These are phyloP conservation scores for Caenorhabditis plicata DNA, from an alignment of 2,888 invertebrate genomes.

Conservation along the genomic window DNA sequence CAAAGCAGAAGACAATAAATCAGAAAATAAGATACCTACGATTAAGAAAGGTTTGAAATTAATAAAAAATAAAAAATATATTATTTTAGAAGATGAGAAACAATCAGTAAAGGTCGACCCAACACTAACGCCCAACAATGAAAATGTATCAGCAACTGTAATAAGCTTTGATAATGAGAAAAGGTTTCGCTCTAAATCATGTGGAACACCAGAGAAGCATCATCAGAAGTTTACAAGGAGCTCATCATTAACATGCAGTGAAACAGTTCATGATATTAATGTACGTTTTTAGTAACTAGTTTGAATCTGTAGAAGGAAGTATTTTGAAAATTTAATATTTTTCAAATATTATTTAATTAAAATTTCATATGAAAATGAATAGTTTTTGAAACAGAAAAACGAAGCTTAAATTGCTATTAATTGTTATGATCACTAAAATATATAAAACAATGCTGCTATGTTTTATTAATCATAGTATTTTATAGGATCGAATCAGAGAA, in stretches of 20 bases:
- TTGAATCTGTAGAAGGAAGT: too few species aligned
- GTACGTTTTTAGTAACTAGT: conserved; percentile 20
- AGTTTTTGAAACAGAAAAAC: background rate
- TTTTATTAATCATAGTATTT: background rate
- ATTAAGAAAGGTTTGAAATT: background rate
- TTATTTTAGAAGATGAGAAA: background rate
- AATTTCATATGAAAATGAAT: too few species aligned
- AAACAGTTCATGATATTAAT: conserved; percentile 47
- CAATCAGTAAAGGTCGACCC: background rate
- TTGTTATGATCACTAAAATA: too few species aligned
- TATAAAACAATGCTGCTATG: background rate
- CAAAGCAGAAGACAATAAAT: conserved; percentile 8
- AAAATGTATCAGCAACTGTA: too few species aligned
- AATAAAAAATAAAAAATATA: background rate
- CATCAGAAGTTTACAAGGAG: conserved; percentile 33
- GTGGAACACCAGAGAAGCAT: conserved; percentile 7
- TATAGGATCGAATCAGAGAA: conserved; percentile 43
- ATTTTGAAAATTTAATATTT: too few species aligned
- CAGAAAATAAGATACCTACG: background rate
- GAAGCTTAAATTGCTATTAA: too few species aligned
- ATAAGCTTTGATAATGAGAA: conserved; percentile 22
- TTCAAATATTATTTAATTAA: too few species aligned
- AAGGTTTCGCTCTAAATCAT: conserved; percentile 7
- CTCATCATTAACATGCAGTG: conserved; percentile 49
- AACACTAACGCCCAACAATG: background rate